phyloP scores from a whole-genome alignment of 2,797 vertebrate species.

The Carapus acus region DNA sequence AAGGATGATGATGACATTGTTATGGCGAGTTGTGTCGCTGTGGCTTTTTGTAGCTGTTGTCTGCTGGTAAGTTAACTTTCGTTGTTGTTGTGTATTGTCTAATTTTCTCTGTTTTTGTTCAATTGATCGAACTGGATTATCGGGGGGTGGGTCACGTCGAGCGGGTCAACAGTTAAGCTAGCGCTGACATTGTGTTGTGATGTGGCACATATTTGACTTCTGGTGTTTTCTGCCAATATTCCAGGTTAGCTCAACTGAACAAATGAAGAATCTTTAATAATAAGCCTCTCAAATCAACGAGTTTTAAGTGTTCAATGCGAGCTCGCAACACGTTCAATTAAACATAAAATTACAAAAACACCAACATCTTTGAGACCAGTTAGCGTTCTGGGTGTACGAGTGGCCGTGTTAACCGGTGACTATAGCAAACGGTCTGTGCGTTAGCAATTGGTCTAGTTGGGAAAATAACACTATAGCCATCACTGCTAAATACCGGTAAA shows the following conservation, averaged over 20 bases:
- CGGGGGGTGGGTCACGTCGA: fast-evolving
- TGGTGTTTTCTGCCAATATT: constrained; percentile 26
- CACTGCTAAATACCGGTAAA: no score
- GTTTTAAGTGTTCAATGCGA: no score
- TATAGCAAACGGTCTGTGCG: no score
- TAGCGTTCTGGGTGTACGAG: not conserved
- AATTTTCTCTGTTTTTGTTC: no score
- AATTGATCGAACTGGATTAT: not conserved
- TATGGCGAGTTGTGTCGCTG: constrained; percentile 58
- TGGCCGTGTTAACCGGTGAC: not conserved
- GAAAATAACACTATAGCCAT: no score
- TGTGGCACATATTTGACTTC: constrained; percentile 63
- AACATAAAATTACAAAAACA: no score
- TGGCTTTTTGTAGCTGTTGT: constrained; percentile 54
- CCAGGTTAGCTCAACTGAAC: constrained; percentile 7
- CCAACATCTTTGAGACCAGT: not conserved
- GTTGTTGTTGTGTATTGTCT: fast-evolving
- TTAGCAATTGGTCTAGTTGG: no score
- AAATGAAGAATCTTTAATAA: not conserved
- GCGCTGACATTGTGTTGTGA: constrained; percentile 34
- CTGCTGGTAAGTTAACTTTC: constrained; percentile 56
- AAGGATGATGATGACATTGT: constrained; percentile 66
- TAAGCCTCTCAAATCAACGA: no score
- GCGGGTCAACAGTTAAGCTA: constrained; percentile 10
- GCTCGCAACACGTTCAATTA: no score